Base-by-base conservation (phyloP, 1,140 invertebrate species). In the Monochamus saltuarius region DNA sequence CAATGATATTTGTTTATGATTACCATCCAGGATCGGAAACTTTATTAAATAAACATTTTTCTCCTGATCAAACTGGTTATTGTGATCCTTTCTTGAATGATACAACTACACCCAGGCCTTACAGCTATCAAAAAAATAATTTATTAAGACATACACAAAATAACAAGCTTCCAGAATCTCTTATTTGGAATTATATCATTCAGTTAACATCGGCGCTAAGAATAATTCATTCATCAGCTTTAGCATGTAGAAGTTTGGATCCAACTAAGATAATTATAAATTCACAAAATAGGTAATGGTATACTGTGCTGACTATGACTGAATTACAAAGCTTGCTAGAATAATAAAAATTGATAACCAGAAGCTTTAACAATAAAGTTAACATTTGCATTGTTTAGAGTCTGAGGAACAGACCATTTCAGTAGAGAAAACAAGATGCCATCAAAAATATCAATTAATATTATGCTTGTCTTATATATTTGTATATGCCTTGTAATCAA, bases 1-100 rank as follows among this genome's bases (percentile, higher is more conserved):
- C 96, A 50, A 87, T 98, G 79, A 85, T 98, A 65, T 94, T 98
- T 81, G 94, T 97, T 47, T 98, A 97, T 78, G 95, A 98, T 75
- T 98, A 94, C 77, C 92, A 95, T 81, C 90, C 96, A 29, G 88
- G 88, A 34, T 90, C 94, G 46, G 89, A 93, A 69, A 97, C 94
- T 0, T 76, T 98, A 58, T 84, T 95, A 79, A 83, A 84, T 56
- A 89, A 90, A 73, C 94, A 97, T 80, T 95, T 95, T 74, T 85
- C 85, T 46, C 78, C 83, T 22, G 81, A 82, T 67, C 84, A 87
- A 65, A 89, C 90, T 72, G 88, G 88, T 47, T 90, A 88, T 65
- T 79, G 83, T 51, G 91, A 93, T 80, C 89, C 91, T 36, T 94
- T 94, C 78, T 88, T 87, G 11, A 86, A 87, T 7, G 89, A 92